These are phyloP conservation scores for Digitonthophagus gazella DNA, from an alignment of 2,888 invertebrate species.

Conservation along the genomic window DNA sequence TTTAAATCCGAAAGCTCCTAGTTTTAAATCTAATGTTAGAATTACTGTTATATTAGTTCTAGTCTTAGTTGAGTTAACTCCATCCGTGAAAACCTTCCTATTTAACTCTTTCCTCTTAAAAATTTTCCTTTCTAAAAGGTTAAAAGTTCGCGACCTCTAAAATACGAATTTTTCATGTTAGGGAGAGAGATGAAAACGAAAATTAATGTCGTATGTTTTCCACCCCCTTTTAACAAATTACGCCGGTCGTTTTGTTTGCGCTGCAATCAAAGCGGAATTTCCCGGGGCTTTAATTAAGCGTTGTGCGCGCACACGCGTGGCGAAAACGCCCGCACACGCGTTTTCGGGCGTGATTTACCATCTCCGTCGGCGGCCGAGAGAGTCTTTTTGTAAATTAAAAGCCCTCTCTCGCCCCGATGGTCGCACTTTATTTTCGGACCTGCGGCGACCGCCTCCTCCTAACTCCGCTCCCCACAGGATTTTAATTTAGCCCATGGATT, in stretches of 20 bases:
- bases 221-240: neutral
- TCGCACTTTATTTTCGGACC: conserved; percentile 10
- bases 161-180: neutral
- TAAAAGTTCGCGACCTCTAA: too few relatives aligned
- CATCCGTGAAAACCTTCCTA: too few relatives aligned
- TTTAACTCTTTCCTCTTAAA: too few relatives aligned
- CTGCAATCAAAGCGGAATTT: neutral
- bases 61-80: too few relatives aligned
- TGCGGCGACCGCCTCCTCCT: neutral
- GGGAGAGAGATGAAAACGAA: neutral
- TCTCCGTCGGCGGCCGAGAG: neutral
- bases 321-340: neutral
- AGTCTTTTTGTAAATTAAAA: conserved; percentile 10
- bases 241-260: neutral
- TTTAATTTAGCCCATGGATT: conserved; percentile 45
- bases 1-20: too few relatives aligned
- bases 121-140: too few relatives aligned
- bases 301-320: neutral
- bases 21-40: too few relatives aligned
- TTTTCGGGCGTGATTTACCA: neutral
- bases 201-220: neutral
- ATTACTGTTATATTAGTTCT: too few relatives aligned
- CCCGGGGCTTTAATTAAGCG: neutral
- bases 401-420: neutral
- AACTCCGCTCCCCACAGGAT: conserved; percentile 31